Base-by-base conservation (phyloP, 2,888 invertebrate species). In the Ichneumoninae sp. region DNA sequence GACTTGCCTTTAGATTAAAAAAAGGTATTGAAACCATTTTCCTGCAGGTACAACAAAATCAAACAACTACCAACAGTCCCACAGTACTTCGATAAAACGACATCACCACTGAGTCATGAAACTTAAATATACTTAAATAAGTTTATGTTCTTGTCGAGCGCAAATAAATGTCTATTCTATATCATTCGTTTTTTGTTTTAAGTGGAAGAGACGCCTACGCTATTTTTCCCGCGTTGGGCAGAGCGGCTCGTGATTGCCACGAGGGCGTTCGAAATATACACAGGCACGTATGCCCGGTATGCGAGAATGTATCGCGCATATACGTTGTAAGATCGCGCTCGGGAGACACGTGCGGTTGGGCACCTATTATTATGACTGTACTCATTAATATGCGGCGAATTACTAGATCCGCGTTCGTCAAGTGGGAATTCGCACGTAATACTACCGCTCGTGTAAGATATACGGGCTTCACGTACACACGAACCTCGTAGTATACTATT, bases 401-500 rank as follows among this genome's bases (percentile, higher is more conserved):
- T 68, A 44, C 40, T 60, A 57, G 26, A 70, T 70, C 7, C 50
- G 47, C 19, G 50, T 57, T 66, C 40, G 44, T 13, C 57, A 19
- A 44, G 40, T 33, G 33, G 40, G 13, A 57, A 47, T 69, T 47
- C 44, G 60, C 69, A 60, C 77, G 44, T 60, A 33, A 77, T 60
- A 13, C 13, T 16, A 73, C n/a, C 19, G 22, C 63, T 54, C 22
- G 57, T 68, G 68, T 22, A 26, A 40, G 66, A 19, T 30, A 19
- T 19, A 40, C 19, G 6, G 26, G 66, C 22, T 66, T 44, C 13
- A 19, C 44, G 44, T 16, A 40, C 40, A 40, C n/a, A 7, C 22
- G 10, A 22, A 40, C 8, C 16, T 6, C 65, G 50, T 52, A 73
- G 26, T 47, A 66, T 80, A 73, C 66, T 73, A 66, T 66, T 65